Conservation (phyloP, 2,797 vertebrate species). For the Hippocampus kuda region DNA sequence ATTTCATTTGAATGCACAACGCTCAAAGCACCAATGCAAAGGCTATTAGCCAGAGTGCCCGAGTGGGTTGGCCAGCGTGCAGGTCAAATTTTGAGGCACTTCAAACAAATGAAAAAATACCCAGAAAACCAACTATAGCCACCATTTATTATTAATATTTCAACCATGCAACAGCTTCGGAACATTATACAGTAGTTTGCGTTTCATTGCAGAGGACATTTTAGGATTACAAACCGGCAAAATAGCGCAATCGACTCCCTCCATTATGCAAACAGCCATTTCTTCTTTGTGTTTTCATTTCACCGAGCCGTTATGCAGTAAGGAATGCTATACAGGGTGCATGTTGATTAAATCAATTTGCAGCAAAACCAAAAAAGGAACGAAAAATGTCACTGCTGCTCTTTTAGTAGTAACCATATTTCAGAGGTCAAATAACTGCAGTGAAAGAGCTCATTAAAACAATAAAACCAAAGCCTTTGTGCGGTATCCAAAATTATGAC, state of each 20-base stretch:
- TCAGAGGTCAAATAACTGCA: too few species aligned
- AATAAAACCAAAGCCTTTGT: too few species aligned
- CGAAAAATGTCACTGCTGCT: too few species aligned
- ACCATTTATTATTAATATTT: conserved; percentile 41
- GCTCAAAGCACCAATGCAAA: conserved; percentile 55
- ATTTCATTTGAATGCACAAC: conserved; percentile 66
- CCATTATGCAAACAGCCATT: neutral
- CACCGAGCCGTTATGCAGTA: neutral
- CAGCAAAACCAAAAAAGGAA: too few species aligned
- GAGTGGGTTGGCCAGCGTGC: conserved; percentile 41
- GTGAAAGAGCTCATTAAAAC: too few species aligned
- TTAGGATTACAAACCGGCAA: neutral
- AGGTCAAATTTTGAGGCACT: conserved; percentile 41
- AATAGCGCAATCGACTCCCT: neutral
- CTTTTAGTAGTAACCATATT: too few species aligned
- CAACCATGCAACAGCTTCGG: conserved; percentile 10
- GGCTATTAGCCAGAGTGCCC: conserved; percentile 68
- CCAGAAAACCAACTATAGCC: conserved; percentile 25
- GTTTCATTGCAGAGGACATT: conserved; percentile 1
- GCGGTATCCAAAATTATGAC: too few species aligned
- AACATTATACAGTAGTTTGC: neutral
- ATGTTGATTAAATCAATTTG: neutral
- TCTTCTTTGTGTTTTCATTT: neutral
- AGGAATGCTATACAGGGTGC: neutral
- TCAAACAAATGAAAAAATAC: conserved; percentile 56